Evolutionary conservation across 2,888 invertebrate species (phyloP), one percentile per base, ranked within the genome.

Genomic region (Clostera curtula): DNA sequence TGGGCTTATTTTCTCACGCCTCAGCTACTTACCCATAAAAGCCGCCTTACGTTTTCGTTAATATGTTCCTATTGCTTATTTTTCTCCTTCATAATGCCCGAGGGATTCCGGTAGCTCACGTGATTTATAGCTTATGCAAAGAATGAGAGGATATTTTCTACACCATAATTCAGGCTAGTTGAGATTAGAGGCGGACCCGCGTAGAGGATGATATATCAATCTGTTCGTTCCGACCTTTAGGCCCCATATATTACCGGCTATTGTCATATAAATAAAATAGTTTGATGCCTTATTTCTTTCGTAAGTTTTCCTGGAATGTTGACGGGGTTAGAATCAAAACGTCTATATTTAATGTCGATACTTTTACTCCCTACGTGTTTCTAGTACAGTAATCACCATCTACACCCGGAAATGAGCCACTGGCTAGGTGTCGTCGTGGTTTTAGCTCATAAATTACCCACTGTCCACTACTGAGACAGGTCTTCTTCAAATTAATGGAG

Each of bases 41-140:
- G 34, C 37, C 49, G 38, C 55, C 55, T 55, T 52, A 60, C 55
- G 61, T 66, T 68, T 62, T 68, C 58, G 60, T 70, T 70, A 72
- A 69, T 71, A 72, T 66, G 63, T 56, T 53, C 53, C 49, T 72
- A 69, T 77, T 76, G 72, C 74, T 74, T 72, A 73, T 77, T 70
- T 76, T 74, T 56, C 61, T 65, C 62, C 44, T 64, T 66, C 59
- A 63, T 71, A 74, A 71, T 67, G 62, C 67, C 70, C 59, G 34
- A 55, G 73, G 75, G 72, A 71, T 69, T 70, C 70, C 65, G 60
- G 65, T 66, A 51, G 66, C 59, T 61, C 60, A 49, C 54, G 64
- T 77, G 79, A 80, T 80, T 77, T 77, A 80, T 76, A 56, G 60
- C 67, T 69, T 76, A 80, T 79, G 77, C 74, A 76, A 74, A 77